A percentile compares a stretch with the other conserved stretches of the same genome.
Evolutionary conservation across 2,888 invertebrate species (phyloP).

Genomic region (Pterobdella sp.): DNA sequence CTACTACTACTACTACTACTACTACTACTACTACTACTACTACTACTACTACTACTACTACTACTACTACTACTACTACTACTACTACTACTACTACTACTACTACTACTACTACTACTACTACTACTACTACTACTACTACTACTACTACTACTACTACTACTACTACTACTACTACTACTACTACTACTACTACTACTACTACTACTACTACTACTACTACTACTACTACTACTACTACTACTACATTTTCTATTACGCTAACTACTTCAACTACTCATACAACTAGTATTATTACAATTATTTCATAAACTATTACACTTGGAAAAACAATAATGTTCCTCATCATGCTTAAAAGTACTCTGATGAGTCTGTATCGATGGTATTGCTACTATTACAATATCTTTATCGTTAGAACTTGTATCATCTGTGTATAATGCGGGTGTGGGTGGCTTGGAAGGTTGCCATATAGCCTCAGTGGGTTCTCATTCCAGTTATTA

Average conservation of each 20-base stretch:
- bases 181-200: constrained; percentile 27
- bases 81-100: constrained; percentile 15
- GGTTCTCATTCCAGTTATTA: no score
- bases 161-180: constrained; percentile 26
- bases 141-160: constrained; percentile 25
- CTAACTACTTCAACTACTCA: background rate
- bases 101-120: constrained; percentile 17
- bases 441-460: no score
- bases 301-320: constrained; percentile 15
- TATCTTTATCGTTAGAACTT: no score
- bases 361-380: no score
- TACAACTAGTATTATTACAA: constrained; percentile 9
- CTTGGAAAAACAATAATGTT: no score
- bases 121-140: constrained; percentile 20
- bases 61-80: constrained; percentile 23
- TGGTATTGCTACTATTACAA: no score
- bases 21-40: constrained; percentile 25
- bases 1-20: constrained; percentile 24
- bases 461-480: no score
- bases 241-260: constrained; percentile 22
- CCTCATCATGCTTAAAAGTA: no score
- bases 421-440: no score
- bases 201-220: constrained; percentile 15
- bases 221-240: constrained; percentile 26
- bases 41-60: constrained; percentile 28